A percentile compares a stretch with the other conserved stretches of the same genome.
phyloP scores from a whole-genome alignment of 2,888 invertebrate species.

The Perizoma affinitatum region DNA sequence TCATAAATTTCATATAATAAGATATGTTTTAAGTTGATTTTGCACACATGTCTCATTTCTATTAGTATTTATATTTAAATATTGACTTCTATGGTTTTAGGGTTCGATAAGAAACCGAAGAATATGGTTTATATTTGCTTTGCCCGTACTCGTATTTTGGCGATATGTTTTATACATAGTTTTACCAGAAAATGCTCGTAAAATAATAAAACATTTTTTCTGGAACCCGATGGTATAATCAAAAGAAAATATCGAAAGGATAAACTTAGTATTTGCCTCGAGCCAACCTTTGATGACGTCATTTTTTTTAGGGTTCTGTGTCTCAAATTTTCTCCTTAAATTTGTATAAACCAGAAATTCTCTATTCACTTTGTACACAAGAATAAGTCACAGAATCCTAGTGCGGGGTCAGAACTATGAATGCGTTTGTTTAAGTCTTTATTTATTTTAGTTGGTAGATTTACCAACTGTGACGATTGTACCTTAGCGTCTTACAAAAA shows the following conservation, averaged over 20 bases:
- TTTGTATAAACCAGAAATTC: too few relatives aligned
- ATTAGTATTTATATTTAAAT: not conserved
- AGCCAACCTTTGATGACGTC: constrained; percentile 41
- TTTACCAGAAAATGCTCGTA: constrained; percentile 27
- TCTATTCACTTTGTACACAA: too few relatives aligned
- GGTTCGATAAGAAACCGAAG: constrained; percentile 5
- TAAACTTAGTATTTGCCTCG: constrained; percentile 42
- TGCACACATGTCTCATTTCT: too few relatives aligned
- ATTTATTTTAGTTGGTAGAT: too few relatives aligned
- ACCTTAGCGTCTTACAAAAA: too few relatives aligned
- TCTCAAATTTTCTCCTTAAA: not conserved
- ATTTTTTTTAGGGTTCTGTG: constrained; percentile 26
- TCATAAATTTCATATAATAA: too few relatives aligned
- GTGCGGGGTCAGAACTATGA: too few relatives aligned
- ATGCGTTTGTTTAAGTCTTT: too few relatives aligned
- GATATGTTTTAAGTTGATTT: too few relatives aligned
- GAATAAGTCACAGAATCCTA: too few relatives aligned
- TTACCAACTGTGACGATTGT: too few relatives aligned
- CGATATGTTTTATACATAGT: constrained; percentile 23
- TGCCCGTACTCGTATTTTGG: not conserved
- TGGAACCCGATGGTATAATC: constrained; percentile 44
- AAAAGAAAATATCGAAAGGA: constrained; percentile 52
- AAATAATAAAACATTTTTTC: constrained; percentile 33
- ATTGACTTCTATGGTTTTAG: not conserved
- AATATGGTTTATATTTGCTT: constrained; percentile 1